These are phyloP conservation scores for Epinotia brunnichana DNA, from an alignment of 2,888 invertebrate genomes.

Conservation along the genomic window DNA sequence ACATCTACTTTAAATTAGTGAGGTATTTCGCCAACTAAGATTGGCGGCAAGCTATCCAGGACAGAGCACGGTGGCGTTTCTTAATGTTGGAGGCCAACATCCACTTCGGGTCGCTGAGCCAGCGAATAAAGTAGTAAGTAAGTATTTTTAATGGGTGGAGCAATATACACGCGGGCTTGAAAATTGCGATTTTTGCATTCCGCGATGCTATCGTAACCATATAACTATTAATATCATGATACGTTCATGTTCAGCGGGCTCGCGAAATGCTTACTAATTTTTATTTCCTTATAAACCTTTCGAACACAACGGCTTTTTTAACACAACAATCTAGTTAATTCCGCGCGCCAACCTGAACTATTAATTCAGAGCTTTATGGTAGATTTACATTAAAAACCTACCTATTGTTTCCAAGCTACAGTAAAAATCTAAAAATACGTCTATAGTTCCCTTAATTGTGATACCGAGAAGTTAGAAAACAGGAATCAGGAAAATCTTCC, in stretches of 20 bases:
- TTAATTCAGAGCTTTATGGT: constrained; percentile 33
- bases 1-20: too few species aligned
- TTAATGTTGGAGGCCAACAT: too few species aligned
- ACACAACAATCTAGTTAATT: constrained; percentile 27
- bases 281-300: constrained; percentile 39
- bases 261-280: constrained; percentile 23
- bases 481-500: too few species aligned
- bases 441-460: too few species aligned
- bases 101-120: too few species aligned
- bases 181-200: background rate
- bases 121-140: too few species aligned
- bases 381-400: constrained; percentile 1
- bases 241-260: constrained; percentile 6
- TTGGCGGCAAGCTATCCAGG: too few species aligned
- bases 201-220: background rate
- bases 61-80: too few species aligned
- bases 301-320: constrained; percentile 34
- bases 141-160: background rate
- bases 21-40: too few species aligned
- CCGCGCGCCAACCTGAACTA: constrained; percentile 16
- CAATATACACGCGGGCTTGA: background rate
- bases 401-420: constrained; percentile 12
- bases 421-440: too few species aligned
- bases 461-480: too few species aligned
- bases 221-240: constrained; percentile 21